Evolutionary conservation across 2,113 vertebrate species (phyloP).

Genomic region (Drymodes brunneopygia): DNA sequence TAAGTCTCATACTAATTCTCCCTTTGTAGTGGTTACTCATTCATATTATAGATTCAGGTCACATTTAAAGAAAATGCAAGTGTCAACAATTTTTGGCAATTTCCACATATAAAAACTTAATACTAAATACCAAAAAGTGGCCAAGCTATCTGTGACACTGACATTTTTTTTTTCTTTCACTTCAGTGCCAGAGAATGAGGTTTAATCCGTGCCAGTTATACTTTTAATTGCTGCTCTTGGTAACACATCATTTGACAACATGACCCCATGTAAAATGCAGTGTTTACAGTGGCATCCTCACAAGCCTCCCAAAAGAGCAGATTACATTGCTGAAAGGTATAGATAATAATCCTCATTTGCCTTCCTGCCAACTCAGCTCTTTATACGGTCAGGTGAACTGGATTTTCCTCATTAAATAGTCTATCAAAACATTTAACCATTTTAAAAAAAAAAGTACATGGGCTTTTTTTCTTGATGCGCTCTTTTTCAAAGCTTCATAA

Average conservation of each 20-base stretch:
- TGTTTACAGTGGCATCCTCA: background rate
- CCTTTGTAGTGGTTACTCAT: background rate
- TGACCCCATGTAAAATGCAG: background rate
- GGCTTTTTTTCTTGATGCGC: background rate
- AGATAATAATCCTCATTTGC: background rate
- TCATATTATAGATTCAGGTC: background rate
- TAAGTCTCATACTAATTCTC: background rate
- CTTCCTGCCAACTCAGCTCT: background rate
- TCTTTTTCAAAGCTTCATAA: background rate
- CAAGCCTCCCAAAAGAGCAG: background rate
- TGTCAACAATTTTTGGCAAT: background rate
- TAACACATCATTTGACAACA: background rate
- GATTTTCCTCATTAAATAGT: background rate
- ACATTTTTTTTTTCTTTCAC: background rate
- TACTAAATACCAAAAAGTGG: background rate
- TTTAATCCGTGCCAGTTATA: background rate
- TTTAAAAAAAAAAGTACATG: background rate
- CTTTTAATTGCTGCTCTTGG: background rate
- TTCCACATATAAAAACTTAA: background rate
- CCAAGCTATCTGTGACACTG: background rate
- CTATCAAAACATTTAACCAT: background rate
- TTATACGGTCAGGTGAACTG: accelerated
- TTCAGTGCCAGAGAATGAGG: background rate
- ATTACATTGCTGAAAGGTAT: background rate
- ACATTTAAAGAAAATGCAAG: background rate